Conservation (phyloP, 2,797 vertebrate genomes). For the Phylloscopus collybita region DNA sequence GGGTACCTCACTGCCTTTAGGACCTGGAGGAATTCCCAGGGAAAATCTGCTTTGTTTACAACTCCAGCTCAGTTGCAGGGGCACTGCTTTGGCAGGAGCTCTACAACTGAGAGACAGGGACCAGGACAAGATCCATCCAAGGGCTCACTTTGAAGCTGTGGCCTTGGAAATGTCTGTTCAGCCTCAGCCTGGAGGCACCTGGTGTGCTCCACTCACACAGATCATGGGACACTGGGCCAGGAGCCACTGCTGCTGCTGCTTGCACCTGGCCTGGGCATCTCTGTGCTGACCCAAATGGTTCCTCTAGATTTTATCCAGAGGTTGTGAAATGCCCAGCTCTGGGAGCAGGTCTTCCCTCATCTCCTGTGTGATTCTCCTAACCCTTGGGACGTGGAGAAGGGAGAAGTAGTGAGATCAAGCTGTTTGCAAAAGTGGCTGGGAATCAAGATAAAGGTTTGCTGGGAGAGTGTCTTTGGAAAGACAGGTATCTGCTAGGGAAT, state of each 20-base stretch:
- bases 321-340: not conserved
- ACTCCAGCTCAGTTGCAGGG: not conserved
- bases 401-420: not conserved
- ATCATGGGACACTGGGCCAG: not conserved
- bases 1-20: not conserved
- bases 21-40: not conserved
- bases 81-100: not conserved
- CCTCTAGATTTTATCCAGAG: not conserved
- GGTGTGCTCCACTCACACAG: not conserved
- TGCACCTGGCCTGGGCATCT: not conserved
- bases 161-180: not conserved
- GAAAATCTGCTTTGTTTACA: not conserved
- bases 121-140: not conserved
- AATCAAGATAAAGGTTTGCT: not conserved
- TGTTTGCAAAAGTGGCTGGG: not conserved
- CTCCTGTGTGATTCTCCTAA: not conserved
- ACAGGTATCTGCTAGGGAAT: no score
- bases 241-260: not conserved
- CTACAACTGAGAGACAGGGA: not conserved
- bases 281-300: not conserved
- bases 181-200: not conserved
- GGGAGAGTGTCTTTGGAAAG: no score
- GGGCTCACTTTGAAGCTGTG: not conserved
- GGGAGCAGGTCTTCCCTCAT: not conserved
- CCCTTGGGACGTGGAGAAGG: rapidly evolving